phyloP scores from a whole-genome alignment of 2,888 invertebrate genomes.

The Hyalella azteca region DNA sequence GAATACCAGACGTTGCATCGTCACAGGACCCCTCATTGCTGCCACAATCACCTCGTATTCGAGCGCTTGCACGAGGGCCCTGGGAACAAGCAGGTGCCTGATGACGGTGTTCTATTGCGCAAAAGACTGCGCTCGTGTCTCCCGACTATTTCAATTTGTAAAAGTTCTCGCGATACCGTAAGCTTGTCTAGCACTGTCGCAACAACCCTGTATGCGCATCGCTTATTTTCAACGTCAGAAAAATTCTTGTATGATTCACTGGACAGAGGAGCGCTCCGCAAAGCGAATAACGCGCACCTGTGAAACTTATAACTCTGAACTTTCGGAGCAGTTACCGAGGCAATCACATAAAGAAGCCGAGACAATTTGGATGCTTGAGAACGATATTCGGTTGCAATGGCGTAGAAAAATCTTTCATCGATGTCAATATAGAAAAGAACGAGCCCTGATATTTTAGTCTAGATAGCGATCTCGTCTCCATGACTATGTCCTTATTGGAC shows the following conservation, averaged over 20 bases:
- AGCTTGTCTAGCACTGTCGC: not conserved
- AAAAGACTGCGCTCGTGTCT: conserved; percentile 24
- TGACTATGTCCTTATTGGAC: conserved; percentile 35
- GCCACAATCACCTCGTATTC: conserved; percentile 33
- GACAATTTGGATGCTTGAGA: conserved; percentile 26
- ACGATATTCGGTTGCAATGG: conserved; percentile 28
- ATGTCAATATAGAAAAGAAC: conserved; percentile 25
- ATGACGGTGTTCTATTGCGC: conserved; percentile 3
- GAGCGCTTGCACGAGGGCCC: conserved; percentile 1
- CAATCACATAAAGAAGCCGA: conserved; percentile 26
- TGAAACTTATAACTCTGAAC: conserved; percentile 22
- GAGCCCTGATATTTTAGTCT: conserved; percentile 29
- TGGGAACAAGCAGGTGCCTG: conserved; percentile 35
- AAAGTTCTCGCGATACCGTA: conserved; percentile 29
- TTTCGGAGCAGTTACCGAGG: conserved; percentile 5
- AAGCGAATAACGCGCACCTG: conserved; percentile 24
- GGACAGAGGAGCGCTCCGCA: not conserved
- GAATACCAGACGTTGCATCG: conserved; percentile 7
- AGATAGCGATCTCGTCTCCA: conserved; percentile 26
- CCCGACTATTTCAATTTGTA: conserved; percentile 28
- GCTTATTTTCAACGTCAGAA: not conserved
- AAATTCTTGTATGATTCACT: conserved; percentile 7
- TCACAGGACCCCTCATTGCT: conserved; percentile 23
- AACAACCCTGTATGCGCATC: not conserved
- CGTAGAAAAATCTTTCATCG: conserved; percentile 32